A percentile compares a stretch with the other conserved stretches of the same genome.
These are phyloP conservation scores for Sitophilus oryzae DNA, from an alignment of 1,140 invertebrate genomes.

Conservation along the genomic window DNA sequence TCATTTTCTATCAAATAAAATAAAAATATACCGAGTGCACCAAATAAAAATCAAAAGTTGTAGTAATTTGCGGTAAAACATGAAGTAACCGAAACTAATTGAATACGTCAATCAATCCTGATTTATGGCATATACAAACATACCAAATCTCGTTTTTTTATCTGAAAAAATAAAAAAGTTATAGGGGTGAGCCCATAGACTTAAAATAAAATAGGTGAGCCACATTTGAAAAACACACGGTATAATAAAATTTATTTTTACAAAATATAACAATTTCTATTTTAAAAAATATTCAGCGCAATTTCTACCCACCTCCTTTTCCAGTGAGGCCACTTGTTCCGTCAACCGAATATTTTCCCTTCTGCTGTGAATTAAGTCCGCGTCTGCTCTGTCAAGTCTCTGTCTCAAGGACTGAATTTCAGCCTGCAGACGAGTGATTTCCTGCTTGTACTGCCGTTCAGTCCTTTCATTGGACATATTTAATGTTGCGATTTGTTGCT, in stretches of 20 bases:
- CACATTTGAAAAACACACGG: not conserved
- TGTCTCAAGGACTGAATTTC: conserved; percentile 72
- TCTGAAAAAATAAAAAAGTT: no score
- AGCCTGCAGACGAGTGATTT: conserved; percentile 63
- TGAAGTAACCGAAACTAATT: no score
- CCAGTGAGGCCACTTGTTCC: conserved; percentile 67
- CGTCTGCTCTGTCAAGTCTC: conserved; percentile 68
- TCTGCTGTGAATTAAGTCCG: conserved; percentile 67
- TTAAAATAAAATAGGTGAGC: no score
- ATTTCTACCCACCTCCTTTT: conserved; percentile 77
- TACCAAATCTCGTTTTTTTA: no score
- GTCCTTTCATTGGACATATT: conserved; percentile 57
- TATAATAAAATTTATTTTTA: not conserved
- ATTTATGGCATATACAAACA: no score
- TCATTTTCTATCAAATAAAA: no score
- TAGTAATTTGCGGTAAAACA: no score
- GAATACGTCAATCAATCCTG: no score
- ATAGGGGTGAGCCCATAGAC: no score
- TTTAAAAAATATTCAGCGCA: no score
- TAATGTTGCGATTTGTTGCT: conserved; percentile 65
- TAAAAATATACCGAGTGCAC: no score
- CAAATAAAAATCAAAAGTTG: no score
- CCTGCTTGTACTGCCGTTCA: conserved; percentile 66
- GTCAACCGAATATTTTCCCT: conserved; percentile 67
- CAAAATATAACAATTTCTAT: conserved; percentile 3